phyloP scores from a whole-genome alignment of 2,888 invertebrate species.

The Athalia cordata region DNA sequence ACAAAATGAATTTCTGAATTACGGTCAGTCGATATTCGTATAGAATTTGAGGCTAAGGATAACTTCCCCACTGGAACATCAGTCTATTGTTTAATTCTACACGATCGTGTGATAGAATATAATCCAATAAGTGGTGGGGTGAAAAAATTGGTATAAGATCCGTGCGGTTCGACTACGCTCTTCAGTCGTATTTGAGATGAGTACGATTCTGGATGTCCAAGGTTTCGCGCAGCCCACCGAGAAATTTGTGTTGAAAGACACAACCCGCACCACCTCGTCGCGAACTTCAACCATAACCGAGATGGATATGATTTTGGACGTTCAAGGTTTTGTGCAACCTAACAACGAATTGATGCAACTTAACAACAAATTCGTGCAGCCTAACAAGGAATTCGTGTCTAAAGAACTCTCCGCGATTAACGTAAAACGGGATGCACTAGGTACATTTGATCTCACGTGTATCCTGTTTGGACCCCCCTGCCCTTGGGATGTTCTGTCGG shows the following conservation, averaged over 20 bases:
- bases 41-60: not conserved
- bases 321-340: slow-evolving; percentile 45
- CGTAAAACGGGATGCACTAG: not conserved
- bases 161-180: no score
- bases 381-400: slow-evolving; percentile 39
- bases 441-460: not conserved
- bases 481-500: slow-evolving; percentile 31
- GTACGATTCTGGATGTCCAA: no score
- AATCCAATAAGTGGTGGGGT: not conserved
- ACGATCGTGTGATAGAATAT: not conserved
- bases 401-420: slow-evolving; percentile 42
- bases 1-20: not conserved
- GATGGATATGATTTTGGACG: slow-evolving; percentile 30
- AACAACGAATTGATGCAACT: slow-evolving; percentile 29
- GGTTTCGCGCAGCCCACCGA: no score
- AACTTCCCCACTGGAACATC: not conserved
- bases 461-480: slow-evolving; percentile 41
- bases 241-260: no score
- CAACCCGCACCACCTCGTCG: no score
- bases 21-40: not conserved
- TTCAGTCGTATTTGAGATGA: no score
- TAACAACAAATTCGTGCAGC: slow-evolving; percentile 38
- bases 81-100: not conserved
- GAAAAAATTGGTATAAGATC: no score
- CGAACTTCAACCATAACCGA: no score